Percentiles rank a stretch among this genome's conserved stretches.
Evolutionary conservation across 2,888 invertebrate genomes (phyloP).

Genomic region (Drosophila mimetica): DNA sequence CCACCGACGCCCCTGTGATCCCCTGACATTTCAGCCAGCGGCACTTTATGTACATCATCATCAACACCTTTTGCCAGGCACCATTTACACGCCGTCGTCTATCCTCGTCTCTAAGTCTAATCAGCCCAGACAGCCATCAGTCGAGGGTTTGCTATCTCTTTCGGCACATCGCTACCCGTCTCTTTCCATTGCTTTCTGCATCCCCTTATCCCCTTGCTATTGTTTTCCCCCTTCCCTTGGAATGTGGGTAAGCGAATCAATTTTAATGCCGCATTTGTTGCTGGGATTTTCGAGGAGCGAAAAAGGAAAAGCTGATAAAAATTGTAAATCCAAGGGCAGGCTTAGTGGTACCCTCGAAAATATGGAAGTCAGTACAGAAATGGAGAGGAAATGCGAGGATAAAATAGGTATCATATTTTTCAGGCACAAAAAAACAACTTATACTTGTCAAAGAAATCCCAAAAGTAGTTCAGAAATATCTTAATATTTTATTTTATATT

Average conservation of each 20-base stretch:
- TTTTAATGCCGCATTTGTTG: constrained; percentile 77
- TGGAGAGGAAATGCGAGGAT: no score
- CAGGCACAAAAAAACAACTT: no score
- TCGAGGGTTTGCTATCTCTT: constrained; percentile 34
- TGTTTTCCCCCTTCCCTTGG: constrained; percentile 6
- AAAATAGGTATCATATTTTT: no score
- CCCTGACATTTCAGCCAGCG: constrained; percentile 62
- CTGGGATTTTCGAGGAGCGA: constrained; percentile 57
- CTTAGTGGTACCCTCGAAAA: constrained; percentile 11
- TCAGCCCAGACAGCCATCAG: constrained; percentile 71
- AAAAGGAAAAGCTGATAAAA: constrained; percentile 25
- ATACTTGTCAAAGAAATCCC: no score
- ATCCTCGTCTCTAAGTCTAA: constrained; percentile 77
- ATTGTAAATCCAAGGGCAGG: constrained; percentile 7
- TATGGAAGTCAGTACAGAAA: neutral
- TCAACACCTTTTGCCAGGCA: constrained; percentile 79
- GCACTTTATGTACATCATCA: constrained; percentile 80
- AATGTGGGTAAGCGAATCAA: constrained; percentile 71
- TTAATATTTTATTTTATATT: no score
- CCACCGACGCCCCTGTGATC: neutral
- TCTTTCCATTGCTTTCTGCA: constrained; percentile 14
- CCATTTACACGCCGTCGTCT: constrained; percentile 80
- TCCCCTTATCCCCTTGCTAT: constrained; percentile 9
- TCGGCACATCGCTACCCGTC: constrained; percentile 15
- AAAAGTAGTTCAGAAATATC: no score